These are phyloP conservation scores for Apocheima hispidaria DNA, from an alignment of 2,888 invertebrate species.

Conservation along the genomic window DNA sequence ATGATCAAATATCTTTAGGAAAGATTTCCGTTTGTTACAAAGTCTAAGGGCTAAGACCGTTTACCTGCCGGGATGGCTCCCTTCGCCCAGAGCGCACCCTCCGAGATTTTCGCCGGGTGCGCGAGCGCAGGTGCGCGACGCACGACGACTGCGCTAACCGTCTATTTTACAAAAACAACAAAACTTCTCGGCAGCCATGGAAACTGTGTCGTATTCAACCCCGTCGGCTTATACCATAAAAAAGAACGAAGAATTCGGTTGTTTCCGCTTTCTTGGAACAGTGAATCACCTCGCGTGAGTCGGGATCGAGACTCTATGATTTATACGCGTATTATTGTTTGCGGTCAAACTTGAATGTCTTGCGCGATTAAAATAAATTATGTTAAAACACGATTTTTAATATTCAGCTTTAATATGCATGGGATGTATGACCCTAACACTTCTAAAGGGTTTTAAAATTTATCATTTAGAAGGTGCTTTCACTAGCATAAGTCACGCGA, in stretches of 20 bases:
- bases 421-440: conserved; percentile 54
- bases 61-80: conserved; percentile 74
- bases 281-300: conserved; percentile 80
- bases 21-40: conserved; percentile 52
- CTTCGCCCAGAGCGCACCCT: conserved; percentile 68
- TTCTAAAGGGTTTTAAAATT: conserved; percentile 68
- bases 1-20: conserved; percentile 49
- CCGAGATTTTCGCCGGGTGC: conserved; percentile 80
- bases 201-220: conserved; percentile 60
- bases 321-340: conserved; percentile 73
- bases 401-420: conserved; percentile 63
- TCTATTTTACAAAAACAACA: conserved; percentile 70
- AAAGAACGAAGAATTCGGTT: conserved; percentile 77
- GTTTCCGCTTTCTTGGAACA: conserved; percentile 83
- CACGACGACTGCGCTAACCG: conserved; percentile 69
- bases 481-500: conserved; percentile 75
- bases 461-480: conserved; percentile 71
- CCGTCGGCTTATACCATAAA: conserved; percentile 70
- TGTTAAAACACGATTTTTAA: conserved; percentile 65
- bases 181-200: conserved; percentile 55
- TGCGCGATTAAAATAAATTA: conserved; percentile 59
- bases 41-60: conserved; percentile 59
- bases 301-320: conserved; percentile 72
- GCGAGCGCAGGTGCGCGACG: conserved; percentile 78
- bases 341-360: conserved; percentile 69